Evolutionary conservation across 2,797 vertebrate genomes (phyloP), one percentile per base, ranked within the genome.

Genomic region (Danio tinwini): DNA sequence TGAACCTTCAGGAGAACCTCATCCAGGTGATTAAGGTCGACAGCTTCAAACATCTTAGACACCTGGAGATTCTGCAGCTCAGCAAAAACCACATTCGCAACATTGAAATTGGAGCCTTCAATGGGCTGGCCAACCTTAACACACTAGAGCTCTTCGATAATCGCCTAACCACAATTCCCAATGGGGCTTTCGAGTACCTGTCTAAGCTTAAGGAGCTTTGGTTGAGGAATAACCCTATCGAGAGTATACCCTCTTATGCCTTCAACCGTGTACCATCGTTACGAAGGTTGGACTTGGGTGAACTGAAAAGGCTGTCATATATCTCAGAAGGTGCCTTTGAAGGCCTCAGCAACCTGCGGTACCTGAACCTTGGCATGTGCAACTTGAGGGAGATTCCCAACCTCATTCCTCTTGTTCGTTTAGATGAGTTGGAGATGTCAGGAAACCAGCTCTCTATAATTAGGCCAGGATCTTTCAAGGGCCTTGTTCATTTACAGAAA

Each of bases 131-230:
- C 63, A 99, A 96, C 90, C 95, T 99, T 90, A 99, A 99, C 89
- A 99, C 98, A 45, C 91, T 99, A 94, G 98, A 99, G 93, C 97
- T 99, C 88, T 99, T 99, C 87, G 98, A 99, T 94, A 99, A 99
- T 94, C 95, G 98, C 89, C 94, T 99, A 87, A 99, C 98, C 39
- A 99, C 97, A 83, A 99, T 99, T 90, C 98, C 98, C 19, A 99
- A 98, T 92, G 98, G 98, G 86, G 98, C 98, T 90, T 99, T 99
- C 94, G 98, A 98, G 89, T 99, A 99, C 92, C 91, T 99, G 87
- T 99, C 98, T 85, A 99, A 99, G 93, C 94, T 99, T 90, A 99
- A 99, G 88, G 98, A 99, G 89, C 95, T 99, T 86, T 99, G 98
- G 98, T 90, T 99, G 86, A 93, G 98, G 86, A 99, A 99, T 91